phyloP scores from a whole-genome alignment of 2,888 invertebrate genomes.

The Parelbella ahira region DNA sequence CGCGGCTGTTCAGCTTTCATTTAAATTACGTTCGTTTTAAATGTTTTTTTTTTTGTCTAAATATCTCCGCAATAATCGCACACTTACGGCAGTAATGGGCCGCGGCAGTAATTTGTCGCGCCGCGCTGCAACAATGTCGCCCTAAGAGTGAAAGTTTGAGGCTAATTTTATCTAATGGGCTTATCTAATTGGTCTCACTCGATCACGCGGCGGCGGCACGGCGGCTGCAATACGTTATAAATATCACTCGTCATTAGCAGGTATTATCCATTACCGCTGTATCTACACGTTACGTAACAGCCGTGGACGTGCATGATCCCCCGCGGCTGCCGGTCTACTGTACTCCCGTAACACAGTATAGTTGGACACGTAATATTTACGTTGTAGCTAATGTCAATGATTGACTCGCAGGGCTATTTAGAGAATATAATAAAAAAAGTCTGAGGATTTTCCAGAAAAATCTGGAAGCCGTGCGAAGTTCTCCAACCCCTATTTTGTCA shows the following conservation, averaged over 20 bases:
- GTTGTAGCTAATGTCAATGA: no score
- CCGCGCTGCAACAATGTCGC: slow-evolving; percentile 30
- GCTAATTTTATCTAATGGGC: slow-evolving; percentile 49
- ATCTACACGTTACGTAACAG: slow-evolving; percentile 66
- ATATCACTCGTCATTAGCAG: slow-evolving; percentile 69
- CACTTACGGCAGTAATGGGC: slow-evolving; percentile 23
- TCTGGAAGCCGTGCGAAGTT: no score
- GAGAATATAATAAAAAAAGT: no score
- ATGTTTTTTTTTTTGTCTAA: slow-evolving; percentile 20
- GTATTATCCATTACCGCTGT: slow-evolving; percentile 69
- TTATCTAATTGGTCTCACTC: slow-evolving; percentile 72
- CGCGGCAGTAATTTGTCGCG: slow-evolving; percentile 20
- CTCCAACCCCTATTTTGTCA: no score
- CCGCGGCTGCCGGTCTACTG: slow-evolving; percentile 50
- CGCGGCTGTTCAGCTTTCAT: slow-evolving; percentile 30
- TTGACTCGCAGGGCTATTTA: no score
- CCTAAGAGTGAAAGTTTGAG: slow-evolving; percentile 66
- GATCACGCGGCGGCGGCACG: slow-evolving; percentile 50
- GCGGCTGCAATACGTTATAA: slow-evolving; percentile 64
- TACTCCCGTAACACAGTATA: slow-evolving; percentile 28
- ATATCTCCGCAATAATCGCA: slow-evolving; percentile 18
- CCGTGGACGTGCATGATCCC: slow-evolving; percentile 54
- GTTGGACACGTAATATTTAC: slow-evolving; percentile 21
- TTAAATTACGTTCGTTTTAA: slow-evolving; percentile 31
- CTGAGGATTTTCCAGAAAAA: no score